Evolutionary conservation across 2,113 vertebrate species (phyloP).

Genomic region (Leucoraja erinaceus): DNA sequence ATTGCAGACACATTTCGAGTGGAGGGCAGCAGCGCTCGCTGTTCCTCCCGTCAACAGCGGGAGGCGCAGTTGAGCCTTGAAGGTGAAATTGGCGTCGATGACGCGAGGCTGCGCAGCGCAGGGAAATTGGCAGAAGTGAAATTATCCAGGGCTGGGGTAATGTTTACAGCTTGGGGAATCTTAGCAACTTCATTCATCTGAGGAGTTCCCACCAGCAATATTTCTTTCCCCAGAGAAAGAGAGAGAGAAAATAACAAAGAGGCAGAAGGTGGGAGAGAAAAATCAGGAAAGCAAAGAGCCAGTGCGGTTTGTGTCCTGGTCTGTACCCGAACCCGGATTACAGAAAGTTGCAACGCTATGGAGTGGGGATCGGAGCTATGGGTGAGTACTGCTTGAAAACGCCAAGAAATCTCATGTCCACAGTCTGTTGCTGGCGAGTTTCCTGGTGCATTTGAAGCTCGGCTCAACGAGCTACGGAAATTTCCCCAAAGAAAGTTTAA

Average conservation of each 20-base stretch:
- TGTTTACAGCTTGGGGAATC: constrained; percentile 7
- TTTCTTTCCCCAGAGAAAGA: neutral
- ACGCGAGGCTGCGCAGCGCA: neutral
- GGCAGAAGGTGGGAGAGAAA: neutral
- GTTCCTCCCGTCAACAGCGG: neutral
- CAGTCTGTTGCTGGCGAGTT: neutral
- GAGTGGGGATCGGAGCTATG: constrained; percentile 25
- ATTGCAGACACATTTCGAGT: neutral
- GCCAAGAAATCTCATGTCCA: neutral
- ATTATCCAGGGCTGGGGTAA: neutral
- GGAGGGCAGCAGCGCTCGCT: neutral
- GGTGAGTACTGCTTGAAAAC: neutral
- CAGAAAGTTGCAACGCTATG: neutral
- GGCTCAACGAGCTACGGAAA: neutral
- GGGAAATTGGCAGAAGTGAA: neutral
- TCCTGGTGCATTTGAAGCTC: neutral
- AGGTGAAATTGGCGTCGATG: neutral
- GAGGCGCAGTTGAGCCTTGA: constrained; percentile 5
- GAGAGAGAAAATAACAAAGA: neutral
- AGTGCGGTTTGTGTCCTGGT: neutral
- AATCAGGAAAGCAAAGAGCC: neutral
- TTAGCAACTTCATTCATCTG: neutral
- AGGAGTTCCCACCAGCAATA: neutral
- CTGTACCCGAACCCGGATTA: neutral
- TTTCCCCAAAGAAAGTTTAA: neutral